Base-by-base conservation (phyloP, 1,140 invertebrate species). In the Hesperophylax magnus region DNA sequence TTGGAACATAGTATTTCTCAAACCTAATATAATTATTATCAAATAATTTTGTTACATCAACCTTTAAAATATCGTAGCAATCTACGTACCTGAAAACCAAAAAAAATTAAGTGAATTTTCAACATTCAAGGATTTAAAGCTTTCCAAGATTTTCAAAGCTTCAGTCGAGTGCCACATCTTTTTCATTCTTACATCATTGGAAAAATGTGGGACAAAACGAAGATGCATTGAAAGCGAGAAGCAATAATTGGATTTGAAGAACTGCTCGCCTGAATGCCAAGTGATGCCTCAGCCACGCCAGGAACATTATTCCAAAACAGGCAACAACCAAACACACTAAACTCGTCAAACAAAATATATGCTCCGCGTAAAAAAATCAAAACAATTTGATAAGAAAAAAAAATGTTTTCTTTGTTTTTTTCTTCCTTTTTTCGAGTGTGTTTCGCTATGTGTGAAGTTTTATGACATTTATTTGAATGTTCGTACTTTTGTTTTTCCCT, bases 241-340 rank as follows among this genome's bases (percentile, higher is more conserved):
- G 80, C 82, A 84, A 84, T 84, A 84, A 84, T 84, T 84, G 82
- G 82, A 84, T 84, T 84, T 84, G 82, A 84, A 81, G 82, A 69
- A 81, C 80, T 81, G 78, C 82, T 63, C 60, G 77, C 65, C 78
- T 81, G 82, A 84, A 84, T 84, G 80, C 80, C 82, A 84, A 84
- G 80, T 76, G 82, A 75, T 24, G 72, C 18, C 71, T 20, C 67
- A 71, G 61, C 15, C 61, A 17, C 39, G 61, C 24, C 60, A 22
- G 9, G 67, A 34, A 39, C 63, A 15, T 65, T 65, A 65, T 65
- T 65, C 67, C 67, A 20, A 52, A 22, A 52, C 39, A 63, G 60
- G 65, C 24, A n/a, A 52, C 31, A 71, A n/a, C 67, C 31, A 52
- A 18, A 71, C 56, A 11, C 67, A 18, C 31, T 14, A 53, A 52